These are phyloP conservation scores for Aphodius sticticus DNA, from an alignment of 2,888 invertebrate genomes.

Conservation along the genomic window DNA sequence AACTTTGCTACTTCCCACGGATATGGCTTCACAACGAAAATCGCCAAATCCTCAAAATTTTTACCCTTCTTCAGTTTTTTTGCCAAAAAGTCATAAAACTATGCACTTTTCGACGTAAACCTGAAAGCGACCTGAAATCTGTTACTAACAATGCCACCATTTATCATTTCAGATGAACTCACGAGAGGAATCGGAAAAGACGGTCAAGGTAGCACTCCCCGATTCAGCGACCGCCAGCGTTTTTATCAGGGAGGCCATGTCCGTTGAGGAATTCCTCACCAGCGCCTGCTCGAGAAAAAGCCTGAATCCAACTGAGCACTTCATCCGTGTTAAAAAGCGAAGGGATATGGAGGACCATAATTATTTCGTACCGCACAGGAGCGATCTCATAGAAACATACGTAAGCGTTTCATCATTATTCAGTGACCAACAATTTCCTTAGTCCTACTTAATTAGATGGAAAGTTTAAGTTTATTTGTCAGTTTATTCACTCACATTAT, in stretches of 20 bases:
- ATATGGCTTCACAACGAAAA: too few relatives aligned
- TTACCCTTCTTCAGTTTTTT: too few relatives aligned
- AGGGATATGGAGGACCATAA: slow-evolving; percentile 95
- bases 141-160: slow-evolving; percentile 15
- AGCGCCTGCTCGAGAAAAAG: slow-evolving; percentile 91
- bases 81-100: too few relatives aligned
- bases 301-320: slow-evolving; percentile 94
- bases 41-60: too few relatives aligned
- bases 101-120: too few relatives aligned
- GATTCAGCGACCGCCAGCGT: slow-evolving; percentile 85
- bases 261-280: slow-evolving; percentile 94
- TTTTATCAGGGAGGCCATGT: slow-evolving; percentile 89
- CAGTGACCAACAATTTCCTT: too few relatives aligned
- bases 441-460: too few relatives aligned
- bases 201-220: slow-evolving; percentile 88
- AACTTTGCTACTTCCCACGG: too few relatives aligned
- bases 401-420: slow-evolving; percentile 66
- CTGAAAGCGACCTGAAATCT: too few relatives aligned
- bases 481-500: too few relatives aligned
- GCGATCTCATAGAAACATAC: slow-evolving; percentile 94
- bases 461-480: too few relatives aligned
- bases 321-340: slow-evolving; percentile 92
- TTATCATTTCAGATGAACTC: slow-evolving; percentile 76
- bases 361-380: slow-evolving; percentile 94
- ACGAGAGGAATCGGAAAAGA: slow-evolving; percentile 86